These are phyloP conservation scores for Aleadryas rufinucha DNA, from an alignment of 2,113 vertebrate species.

Conservation along the genomic window DNA sequence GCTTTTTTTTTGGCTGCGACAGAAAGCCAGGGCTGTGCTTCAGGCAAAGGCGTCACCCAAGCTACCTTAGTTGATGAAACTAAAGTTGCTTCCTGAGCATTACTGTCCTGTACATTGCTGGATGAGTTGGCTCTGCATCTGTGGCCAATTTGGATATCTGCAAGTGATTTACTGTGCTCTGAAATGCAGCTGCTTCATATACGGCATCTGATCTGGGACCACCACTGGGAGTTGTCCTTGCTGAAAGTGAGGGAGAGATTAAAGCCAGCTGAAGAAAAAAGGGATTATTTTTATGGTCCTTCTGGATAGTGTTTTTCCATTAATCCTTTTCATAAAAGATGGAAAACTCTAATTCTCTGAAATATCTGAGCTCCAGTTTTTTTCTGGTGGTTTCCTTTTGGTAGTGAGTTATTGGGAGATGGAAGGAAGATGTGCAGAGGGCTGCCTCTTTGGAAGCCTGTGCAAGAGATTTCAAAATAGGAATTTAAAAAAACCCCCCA, in stretches of 20 bases:
- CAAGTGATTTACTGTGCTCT: not conserved
- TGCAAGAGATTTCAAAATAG: not conserved
- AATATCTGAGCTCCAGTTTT: not conserved
- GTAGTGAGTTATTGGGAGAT: not conserved
- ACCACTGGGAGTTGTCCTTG: not conserved
- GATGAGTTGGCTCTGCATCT: not conserved
- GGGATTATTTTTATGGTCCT: not conserved
- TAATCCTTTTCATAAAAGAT: not conserved
- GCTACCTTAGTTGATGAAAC: conserved; percentile 58
- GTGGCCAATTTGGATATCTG: not conserved
- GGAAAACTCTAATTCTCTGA: not conserved
- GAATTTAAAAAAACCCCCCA: not conserved
- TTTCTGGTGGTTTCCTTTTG: not conserved
- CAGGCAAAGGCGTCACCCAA: conserved; percentile 56
- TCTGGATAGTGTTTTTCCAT: not conserved
- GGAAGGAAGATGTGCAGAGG: not conserved
- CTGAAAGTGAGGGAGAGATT: not conserved
- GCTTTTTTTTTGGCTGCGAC: conserved; percentile 35
- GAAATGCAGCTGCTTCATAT: not conserved
- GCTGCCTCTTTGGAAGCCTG: not conserved
- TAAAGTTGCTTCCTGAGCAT: conserved; percentile 15
- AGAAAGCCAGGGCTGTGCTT: not conserved
- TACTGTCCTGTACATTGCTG: not conserved
- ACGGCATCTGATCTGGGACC: not conserved
- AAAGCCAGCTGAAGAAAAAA: not conserved